Evolutionary conservation across 1,140 invertebrate genomes (phyloP).

Genomic region (Papilio polytes): DNA sequence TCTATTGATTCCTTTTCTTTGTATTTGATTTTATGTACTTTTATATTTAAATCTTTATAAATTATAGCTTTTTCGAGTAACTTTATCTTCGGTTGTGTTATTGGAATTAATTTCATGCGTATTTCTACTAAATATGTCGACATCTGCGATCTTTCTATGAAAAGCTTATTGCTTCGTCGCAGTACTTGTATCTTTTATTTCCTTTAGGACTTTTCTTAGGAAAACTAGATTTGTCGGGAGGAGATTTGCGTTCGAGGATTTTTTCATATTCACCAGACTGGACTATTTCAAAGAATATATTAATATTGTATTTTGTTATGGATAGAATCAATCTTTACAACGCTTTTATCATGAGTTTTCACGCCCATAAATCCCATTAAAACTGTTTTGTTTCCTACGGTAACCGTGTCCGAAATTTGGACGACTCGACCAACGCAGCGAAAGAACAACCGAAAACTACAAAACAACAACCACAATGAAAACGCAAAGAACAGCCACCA

Average conservation of each 20-base stretch:
- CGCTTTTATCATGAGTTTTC: too few relatives aligned
- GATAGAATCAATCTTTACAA: too few relatives aligned
- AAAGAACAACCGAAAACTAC: too few relatives aligned
- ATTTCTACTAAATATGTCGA: not conserved
- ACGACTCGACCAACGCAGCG: too few relatives aligned
- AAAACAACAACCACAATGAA: too few relatives aligned
- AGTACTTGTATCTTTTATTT: not conserved
- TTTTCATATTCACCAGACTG: not conserved
- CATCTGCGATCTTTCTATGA: not conserved
- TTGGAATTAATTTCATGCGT: not conserved
- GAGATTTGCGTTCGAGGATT: not conserved
- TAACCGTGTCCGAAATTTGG: too few relatives aligned
- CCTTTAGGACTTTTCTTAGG: not conserved
- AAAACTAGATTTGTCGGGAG: not conserved
- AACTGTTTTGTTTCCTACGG: too few relatives aligned
- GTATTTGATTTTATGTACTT: not conserved
- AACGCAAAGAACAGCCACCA: too few relatives aligned
- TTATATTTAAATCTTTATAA: not conserved
- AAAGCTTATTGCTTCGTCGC: not conserved
- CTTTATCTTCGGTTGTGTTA: not conserved
- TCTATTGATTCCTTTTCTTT: not conserved
- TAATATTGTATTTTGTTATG: not conserved
- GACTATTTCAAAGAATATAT: not conserved
- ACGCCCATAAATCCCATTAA: too few relatives aligned
- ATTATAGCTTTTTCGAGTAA: not conserved